Evolutionary conservation across 2,888 invertebrate genomes (phyloP).

Genomic region (Drosophila falleni): DNA sequence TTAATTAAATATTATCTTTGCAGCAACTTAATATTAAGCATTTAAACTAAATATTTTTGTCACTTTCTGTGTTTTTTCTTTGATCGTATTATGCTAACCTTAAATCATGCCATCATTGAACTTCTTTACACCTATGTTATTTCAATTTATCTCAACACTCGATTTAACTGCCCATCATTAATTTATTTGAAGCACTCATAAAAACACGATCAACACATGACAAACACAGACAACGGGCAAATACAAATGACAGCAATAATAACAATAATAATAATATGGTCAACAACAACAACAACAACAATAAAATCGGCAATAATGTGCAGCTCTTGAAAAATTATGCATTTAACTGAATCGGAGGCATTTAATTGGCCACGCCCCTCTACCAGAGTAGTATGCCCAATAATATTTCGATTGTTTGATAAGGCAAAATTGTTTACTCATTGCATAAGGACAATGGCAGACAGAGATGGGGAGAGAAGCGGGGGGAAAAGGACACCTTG

Average conservation of each 20-base stretch:
- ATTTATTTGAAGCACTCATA: conserved; percentile 38
- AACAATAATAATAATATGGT: conserved; percentile 40
- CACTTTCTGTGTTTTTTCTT: not conserved
- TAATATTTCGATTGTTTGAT: conserved; percentile 59
- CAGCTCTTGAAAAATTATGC: conserved; percentile 61
- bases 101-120: not conserved
- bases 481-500: conserved; percentile 43
- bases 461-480: not conserved
- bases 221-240: conserved; percentile 68
- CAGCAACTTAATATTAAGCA: not conserved
- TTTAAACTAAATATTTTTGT: not conserved
- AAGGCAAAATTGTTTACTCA: conserved; percentile 67
- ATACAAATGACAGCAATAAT: conserved; percentile 39
- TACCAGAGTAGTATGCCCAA: conserved; percentile 9
- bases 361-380: conserved; percentile 64
- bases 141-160: not conserved
- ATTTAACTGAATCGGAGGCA: conserved; percentile 55
- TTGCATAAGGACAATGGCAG: conserved; percentile 48
- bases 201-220: conserved; percentile 56
- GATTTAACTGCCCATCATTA: conserved; percentile 17
- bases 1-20: not conserved
- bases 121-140: not conserved
- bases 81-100: not conserved
- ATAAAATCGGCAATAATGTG: conserved; percentile 53
- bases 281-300: conserved; percentile 30